Conservation (phyloP, 2,888 invertebrate genomes). For the Drosophila percnosoma region DNA sequence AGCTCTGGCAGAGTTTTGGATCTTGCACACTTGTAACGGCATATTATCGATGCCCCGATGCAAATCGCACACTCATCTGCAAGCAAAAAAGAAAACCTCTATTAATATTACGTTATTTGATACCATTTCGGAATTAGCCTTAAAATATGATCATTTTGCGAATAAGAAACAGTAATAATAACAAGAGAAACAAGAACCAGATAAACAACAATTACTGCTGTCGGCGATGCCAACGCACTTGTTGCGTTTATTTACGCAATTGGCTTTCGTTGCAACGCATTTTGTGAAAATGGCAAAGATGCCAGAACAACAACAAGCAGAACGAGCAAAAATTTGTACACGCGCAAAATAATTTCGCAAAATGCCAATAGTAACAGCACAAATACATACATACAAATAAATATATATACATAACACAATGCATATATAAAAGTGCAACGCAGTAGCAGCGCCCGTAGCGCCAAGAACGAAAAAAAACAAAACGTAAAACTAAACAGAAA, state of each 20-base stretch:
- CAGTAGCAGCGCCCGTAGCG: not conserved
- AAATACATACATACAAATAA: not conserved
- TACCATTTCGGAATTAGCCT: slow-evolving; percentile 38
- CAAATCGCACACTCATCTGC: slow-evolving; percentile 30
- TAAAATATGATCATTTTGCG: slow-evolving; percentile 39
- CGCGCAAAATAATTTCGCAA: slow-evolving; percentile 53
- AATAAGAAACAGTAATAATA: slow-evolving; percentile 26
- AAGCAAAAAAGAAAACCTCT: not conserved
- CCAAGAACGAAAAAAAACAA: not conserved
- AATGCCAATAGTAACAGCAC: slow-evolving; percentile 16
- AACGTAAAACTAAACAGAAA: slow-evolving; percentile 23
- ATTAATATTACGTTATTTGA: slow-evolving; percentile 24
- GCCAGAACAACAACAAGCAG: slow-evolving; percentile 24
- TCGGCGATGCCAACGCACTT: slow-evolving; percentile 47
- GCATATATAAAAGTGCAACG: slow-evolving; percentile 2
- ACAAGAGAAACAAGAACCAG: slow-evolving; percentile 5
- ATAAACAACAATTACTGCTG: slow-evolving; percentile 2
- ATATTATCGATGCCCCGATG: slow-evolving; percentile 33
- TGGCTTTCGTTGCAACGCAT: slow-evolving; percentile 47
- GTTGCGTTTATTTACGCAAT: slow-evolving; percentile 74
- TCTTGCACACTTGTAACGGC: slow-evolving; percentile 23
- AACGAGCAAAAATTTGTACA: slow-evolving; percentile 32
- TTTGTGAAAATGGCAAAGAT: slow-evolving; percentile 33
- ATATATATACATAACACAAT: not conserved
- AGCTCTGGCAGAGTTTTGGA: not conserved